phyloP scores from a whole-genome alignment of 2,888 invertebrate genomes.

The Eupithecia exiguata region DNA sequence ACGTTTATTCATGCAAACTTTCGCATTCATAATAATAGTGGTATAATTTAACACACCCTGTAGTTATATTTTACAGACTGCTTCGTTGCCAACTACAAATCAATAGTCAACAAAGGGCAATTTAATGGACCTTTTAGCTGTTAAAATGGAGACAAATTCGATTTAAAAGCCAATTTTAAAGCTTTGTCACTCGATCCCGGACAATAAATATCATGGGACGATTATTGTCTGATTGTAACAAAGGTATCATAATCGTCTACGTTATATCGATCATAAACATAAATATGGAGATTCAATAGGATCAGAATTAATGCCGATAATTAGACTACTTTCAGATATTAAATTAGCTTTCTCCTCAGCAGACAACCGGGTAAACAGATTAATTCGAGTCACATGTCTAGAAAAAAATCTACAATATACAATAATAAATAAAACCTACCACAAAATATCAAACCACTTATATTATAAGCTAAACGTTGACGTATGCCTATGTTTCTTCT shows the following conservation, averaged over 20 bases:
- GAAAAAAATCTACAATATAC: too few relatives aligned
- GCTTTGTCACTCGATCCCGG: conserved; percentile 49
- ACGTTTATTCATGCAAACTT: too few relatives aligned
- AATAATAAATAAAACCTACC: too few relatives aligned
- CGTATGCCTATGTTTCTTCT: too few relatives aligned
- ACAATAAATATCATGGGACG: conserved; percentile 33
- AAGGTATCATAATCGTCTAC: conserved; percentile 5
- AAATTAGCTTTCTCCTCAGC: neutral
- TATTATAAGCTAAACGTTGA: too few relatives aligned
- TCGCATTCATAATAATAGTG: too few relatives aligned
- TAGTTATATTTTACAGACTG: conserved; percentile 51
- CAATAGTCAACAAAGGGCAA: conserved; percentile 70
- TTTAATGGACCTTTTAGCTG: conserved; percentile 76
- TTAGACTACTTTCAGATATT: neutral
- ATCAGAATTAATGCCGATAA: neutral
- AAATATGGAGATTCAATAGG: neutral
- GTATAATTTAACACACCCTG: conserved; percentile 50
- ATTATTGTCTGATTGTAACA: conserved; percentile 21
- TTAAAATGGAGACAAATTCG: conserved; percentile 78
- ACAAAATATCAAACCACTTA: too few relatives aligned
- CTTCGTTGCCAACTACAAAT: conserved; percentile 69
- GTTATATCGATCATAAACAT: neutral
- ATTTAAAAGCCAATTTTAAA: conserved; percentile 70
- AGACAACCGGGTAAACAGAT: neutral
- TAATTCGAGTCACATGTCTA: neutral